Evolutionary conservation across 2,888 invertebrate species (phyloP), one percentile per base, ranked within the genome.

Genomic region (Cantharis flavilabris): DNA sequence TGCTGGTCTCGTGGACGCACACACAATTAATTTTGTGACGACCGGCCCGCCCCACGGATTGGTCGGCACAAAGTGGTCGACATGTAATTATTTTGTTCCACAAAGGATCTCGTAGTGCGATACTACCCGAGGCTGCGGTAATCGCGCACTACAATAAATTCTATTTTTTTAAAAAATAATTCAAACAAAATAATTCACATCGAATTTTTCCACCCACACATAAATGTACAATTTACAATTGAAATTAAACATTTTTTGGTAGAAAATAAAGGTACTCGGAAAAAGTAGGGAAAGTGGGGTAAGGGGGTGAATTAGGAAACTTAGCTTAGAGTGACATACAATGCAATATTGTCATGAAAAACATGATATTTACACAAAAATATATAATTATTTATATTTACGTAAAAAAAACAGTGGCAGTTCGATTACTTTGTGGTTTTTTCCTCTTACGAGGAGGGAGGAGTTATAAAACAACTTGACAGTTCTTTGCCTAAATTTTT

Each of bases 311-410:
- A 49, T 49, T 20, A 13, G 23, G 26, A 67, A 67, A 16, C 30
- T 69, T 28, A 26, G 20, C 14, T 49, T 16, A 20, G 14, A 28
- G 23, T 16, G 62, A 49, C 23, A 18, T 63, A 69, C 73, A 69
- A 62, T 73, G 62, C 69, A 65, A 70, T 77, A 77, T 74, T 74
- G 77, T 77, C 77, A 71, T 71, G 71, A 70, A 70, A 63, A 76
- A 72, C 70, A 70, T 28, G 30, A 28, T 73, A 73, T 73, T 26
- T 72, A 73, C 73, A 76, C 67, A 76, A 73, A 73, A 69, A 76
- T 76, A 49, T 49, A 49, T 49, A 49, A 49, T 49, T 49, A 49
- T 49, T 49, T 49, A 49, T 49, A 49, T 49, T 49, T 49, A 49
- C 49, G 49, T 49, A 49, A 49, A 65, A 23, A 65, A 65, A 65